Base-by-base conservation (phyloP, 1,140 invertebrate genomes). In the Arctopsyche grandis region DNA sequence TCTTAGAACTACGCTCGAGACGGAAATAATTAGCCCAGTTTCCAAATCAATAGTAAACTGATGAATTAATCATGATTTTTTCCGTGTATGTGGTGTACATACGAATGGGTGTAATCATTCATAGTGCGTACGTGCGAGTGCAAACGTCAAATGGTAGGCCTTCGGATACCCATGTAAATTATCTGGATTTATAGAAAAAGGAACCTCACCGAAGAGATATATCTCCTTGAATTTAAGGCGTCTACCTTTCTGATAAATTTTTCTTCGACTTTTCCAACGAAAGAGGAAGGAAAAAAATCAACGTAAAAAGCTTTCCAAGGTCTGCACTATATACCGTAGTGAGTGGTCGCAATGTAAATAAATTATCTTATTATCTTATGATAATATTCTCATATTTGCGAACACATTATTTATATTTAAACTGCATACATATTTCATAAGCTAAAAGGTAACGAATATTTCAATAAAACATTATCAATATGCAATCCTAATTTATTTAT, bases 111-210 rank as follows among this genome's bases (percentile, higher is more conserved):
- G 48, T 52, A 52, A 52, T 52, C 48, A 52, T 52, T 52, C 48
- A 52, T 52, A 52, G 48, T 12, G 48, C 16, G 48, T 52, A 52
- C 48, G 48, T 52, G 48, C 48, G 48, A 5, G 48, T 1, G 48
- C 48, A 52, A 1, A 38, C 29, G 16, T 14, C 10, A 52, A 12
- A 12, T 12, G 48, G 48, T 5, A 52, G 12, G 48, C 48, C 48
- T 22, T 5, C 63, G 21, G 63, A 66, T 66, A 71, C 38, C 69
- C 44, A 71, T 71, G 69, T 71, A 71, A 71, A 71, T 71, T 71
- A 71, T 71, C 69, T 38, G 19, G 69, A 71, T 71, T 71, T 71
- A 71, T 71, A 46, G 69, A 71, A 71, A 71, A 71, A 71, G 38
- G 14, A 71, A 38, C 14, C 69, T 48, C 14, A 60, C 56, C 56